Conservation (phyloP, 2,113 vertebrate species). For the Nibea albiflora region DNA sequence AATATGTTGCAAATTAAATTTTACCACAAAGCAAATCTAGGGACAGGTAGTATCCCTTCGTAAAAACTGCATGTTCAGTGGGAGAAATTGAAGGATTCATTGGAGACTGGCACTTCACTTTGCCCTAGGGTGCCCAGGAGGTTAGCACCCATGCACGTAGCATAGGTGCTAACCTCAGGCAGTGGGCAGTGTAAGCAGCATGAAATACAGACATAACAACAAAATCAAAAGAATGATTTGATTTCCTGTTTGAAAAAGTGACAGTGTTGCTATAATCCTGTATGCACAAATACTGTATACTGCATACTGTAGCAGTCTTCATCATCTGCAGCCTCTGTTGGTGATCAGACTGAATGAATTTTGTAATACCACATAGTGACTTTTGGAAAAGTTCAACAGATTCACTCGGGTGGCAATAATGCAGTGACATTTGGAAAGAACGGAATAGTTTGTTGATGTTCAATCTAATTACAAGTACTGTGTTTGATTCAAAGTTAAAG, state of each 20-base stretch:
- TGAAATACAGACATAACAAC: background rate
- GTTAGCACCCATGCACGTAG: background rate
- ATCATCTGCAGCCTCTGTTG: slow-evolving; percentile 25
- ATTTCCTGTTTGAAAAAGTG: background rate
- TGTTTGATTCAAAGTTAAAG: slow-evolving; percentile 35
- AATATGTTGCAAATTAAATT: background rate
- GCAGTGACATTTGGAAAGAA: slow-evolving; percentile 54
- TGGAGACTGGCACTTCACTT: background rate
- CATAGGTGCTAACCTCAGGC: too few species aligned
- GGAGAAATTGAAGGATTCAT: background rate
- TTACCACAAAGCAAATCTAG: slow-evolving; percentile 4
- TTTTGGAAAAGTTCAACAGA: slow-evolving; percentile 60
- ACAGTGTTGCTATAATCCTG: background rate
- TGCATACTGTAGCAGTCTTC: background rate
- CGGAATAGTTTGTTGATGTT: slow-evolving; percentile 46
- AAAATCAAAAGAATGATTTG: background rate
- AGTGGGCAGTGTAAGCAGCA: background rate
- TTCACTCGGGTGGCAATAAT: slow-evolving; percentile 44
- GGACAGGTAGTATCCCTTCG: background rate
- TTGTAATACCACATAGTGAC: slow-evolving; percentile 42
- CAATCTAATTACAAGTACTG: slow-evolving; percentile 33
- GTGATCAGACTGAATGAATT: slow-evolving; percentile 47
- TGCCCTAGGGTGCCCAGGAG: background rate
- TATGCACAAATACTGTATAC: background rate
- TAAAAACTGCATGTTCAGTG: background rate